Evolutionary conservation across 2,888 invertebrate species (phyloP), one percentile per base, ranked within the genome.

Genomic region (Harpalus rufipes): DNA sequence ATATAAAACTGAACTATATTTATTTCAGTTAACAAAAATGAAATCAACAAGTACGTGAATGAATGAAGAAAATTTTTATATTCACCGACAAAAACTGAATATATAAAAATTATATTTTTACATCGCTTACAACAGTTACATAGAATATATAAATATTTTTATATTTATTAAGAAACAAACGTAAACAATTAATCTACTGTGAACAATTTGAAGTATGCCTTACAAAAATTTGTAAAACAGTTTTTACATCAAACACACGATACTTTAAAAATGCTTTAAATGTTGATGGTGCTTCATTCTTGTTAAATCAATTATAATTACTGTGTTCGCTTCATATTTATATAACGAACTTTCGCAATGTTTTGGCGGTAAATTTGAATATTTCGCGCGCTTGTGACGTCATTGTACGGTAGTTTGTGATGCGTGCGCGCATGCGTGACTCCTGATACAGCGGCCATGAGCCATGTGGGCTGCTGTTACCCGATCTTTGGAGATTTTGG

Each of bases 401-500:
- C 21, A 10, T 18, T 25, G n/a, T 12, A 1, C 56, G 56, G 21
- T 83, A 56, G 58, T 56, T 78, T 58, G 65, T 63, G 74, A 79
- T 80, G 81, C 41, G 59, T 72, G 81, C 44, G 78, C 81, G 65
- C 79, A 72, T 80, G 56, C 76, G 79, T 72, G 85, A 85, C 79
- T 85, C 81, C 85, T 86, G 85, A 85, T 76, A 84, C 86, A 87
- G 87, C 87, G 88, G 89, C 89, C 89, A 93, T 91, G 93, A 93
- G 92, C 87, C 88, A 96, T 96, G 96, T 96, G 96, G 96, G 95
- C 95, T 87, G 95, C 96, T 86, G 95, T 96, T 92, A 94, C 95
- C 87, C 93, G 95, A 89, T 96, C 96, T 86, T 93, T 96, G 90
- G 96, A 96, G 92, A 95, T 96, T 90, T 93, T 96, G 89, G 95